A percentile compares a stretch with the other conserved stretches of the same genome.
phyloP scores from a whole-genome alignment of 2,113 vertebrate species.

The Aspidoscelis tigris region DNA sequence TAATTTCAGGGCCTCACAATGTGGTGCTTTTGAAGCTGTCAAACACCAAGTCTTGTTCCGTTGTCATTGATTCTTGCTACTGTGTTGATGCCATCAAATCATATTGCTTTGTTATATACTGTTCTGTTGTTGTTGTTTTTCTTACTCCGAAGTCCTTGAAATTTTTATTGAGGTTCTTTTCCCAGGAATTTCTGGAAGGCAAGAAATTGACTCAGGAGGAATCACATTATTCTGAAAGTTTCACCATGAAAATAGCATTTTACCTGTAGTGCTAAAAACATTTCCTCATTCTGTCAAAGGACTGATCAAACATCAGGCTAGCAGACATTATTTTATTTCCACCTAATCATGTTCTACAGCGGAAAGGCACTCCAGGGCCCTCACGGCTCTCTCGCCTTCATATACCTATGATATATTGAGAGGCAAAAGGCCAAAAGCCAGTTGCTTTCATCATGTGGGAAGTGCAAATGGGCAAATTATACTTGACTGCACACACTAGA shows the following conservation, averaged over 20 bases:
- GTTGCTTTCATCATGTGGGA: constrained; percentile 47
- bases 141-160: constrained; percentile 38
- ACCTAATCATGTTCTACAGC: constrained; percentile 46
- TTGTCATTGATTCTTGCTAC: constrained; percentile 40
- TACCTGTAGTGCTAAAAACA: constrained; percentile 29
- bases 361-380: constrained; percentile 37
- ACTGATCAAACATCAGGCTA: constrained; percentile 44
- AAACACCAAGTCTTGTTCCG: constrained; percentile 26
- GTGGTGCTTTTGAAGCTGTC: constrained; percentile 16
- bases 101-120: not conserved
- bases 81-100: constrained; percentile 22
- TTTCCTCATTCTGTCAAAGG: constrained; percentile 54
- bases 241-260: constrained; percentile 38
- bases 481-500: constrained; percentile 21
- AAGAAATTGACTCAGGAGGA: constrained; percentile 38
- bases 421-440: constrained; percentile 51
- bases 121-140: constrained; percentile 32
- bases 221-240: constrained; percentile 52
- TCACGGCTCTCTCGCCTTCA: constrained; percentile 5
- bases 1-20: constrained; percentile 41
- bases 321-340: constrained; percentile 53
- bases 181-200: constrained; percentile 39
- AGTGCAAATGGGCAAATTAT: constrained; percentile 46
- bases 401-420: constrained; percentile 17
- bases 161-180: constrained; percentile 42